phyloP scores from a whole-genome alignment of 2,113 vertebrate species.

The Marmota flaviventris region DNA sequence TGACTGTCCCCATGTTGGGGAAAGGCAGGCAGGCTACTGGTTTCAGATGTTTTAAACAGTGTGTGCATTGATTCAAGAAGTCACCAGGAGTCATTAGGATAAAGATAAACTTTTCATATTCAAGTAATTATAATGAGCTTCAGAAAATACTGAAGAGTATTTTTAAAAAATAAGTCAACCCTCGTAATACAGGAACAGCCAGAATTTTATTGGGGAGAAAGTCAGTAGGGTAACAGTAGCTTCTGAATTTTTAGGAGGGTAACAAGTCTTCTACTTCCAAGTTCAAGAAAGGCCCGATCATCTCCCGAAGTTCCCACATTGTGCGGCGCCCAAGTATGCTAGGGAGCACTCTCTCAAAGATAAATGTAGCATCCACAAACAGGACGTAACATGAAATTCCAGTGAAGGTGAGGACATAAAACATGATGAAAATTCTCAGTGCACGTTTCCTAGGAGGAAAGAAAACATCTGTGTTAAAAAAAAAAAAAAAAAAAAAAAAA shows the following conservation, averaged over 20 bases:
- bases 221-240: neutral
- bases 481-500: neutral
- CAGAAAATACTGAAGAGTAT: neutral
- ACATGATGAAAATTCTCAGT: slow-evolving; percentile 33
- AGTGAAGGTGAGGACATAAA: slow-evolving; percentile 50
- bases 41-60: neutral
- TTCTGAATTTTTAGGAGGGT: slow-evolving; percentile 45
- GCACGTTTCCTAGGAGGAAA: slow-evolving; percentile 50
- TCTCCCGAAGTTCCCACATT: slow-evolving; percentile 55
- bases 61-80: neutral
- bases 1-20: neutral
- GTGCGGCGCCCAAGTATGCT: neutral
- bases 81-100: neutral
- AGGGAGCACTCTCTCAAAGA: slow-evolving; percentile 63
- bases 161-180: neutral
- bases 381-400: slow-evolving; percentile 65
- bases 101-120: neutral
- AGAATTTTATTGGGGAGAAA: slow-evolving; percentile 61
- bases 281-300: slow-evolving; percentile 29
- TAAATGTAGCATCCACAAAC: slow-evolving; percentile 55
- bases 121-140: neutral
- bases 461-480: neutral
- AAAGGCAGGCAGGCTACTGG: neutral
- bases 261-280: slow-evolving; percentile 69
- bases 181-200: neutral